Evolutionary conservation across 2,113 vertebrate species (phyloP).

Genomic region (Oreochromis spilurus): DNA sequence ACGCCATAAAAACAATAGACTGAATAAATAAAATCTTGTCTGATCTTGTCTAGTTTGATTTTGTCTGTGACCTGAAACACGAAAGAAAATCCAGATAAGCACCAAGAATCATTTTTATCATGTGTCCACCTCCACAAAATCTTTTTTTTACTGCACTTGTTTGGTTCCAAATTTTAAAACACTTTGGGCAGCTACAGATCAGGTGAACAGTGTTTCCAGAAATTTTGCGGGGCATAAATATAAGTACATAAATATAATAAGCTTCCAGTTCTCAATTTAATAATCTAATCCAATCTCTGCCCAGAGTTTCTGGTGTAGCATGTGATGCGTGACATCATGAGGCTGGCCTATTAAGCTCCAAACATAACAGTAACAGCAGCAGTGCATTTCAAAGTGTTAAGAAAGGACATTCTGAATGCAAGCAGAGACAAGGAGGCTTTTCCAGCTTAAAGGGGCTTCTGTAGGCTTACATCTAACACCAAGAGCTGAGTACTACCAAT

Average conservation of each 20-base stretch:
- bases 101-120: not conserved
- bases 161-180: not conserved
- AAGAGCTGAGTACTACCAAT: not conserved
- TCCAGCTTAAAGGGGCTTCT: constrained; percentile 7
- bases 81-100: not conserved
- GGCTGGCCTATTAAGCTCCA: not conserved
- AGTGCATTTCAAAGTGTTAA: not conserved
- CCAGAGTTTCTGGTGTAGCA: not conserved
- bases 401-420: constrained; percentile 11
- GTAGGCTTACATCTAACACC: not conserved
- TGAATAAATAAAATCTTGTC: not conserved
- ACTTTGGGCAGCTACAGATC: not conserved
- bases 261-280: not conserved
- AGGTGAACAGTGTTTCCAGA: not conserved
- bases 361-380: constrained; percentile 10
- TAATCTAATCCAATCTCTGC: not conserved
- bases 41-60: not conserved
- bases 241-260: not conserved
- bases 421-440: constrained; percentile 19
- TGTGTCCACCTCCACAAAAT: not conserved
- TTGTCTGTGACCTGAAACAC: not conserved
- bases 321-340: not conserved
- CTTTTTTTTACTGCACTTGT: not conserved
- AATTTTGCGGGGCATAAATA: not conserved
- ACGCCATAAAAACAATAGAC: not conserved